phyloP scores from a whole-genome alignment of 2,113 vertebrate species.

The Paramormyrops kingsleyae region DNA sequence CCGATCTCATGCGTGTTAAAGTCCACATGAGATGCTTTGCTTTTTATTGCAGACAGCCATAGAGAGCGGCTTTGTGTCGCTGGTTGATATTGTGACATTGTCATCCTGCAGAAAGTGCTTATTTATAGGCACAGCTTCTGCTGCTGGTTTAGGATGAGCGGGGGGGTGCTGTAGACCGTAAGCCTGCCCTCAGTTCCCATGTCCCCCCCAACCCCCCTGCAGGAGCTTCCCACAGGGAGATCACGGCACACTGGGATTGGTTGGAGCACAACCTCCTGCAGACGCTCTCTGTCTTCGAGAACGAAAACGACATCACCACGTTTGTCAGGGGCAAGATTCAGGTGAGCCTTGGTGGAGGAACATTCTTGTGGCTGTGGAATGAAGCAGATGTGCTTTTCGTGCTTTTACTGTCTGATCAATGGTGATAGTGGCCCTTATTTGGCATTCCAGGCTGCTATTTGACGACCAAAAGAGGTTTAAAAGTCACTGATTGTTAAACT shows the following conservation, averaged over 20 bases:
- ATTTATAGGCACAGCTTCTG: background rate
- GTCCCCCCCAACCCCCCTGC: background rate
- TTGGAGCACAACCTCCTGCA: slow-evolving; percentile 92
- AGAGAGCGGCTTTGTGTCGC: background rate
- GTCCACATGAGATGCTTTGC: background rate
- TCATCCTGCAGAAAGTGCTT: background rate
- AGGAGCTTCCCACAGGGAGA: slow-evolving; percentile 90
- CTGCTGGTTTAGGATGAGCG: background rate
- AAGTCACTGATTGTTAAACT: background rate
- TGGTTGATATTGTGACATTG: background rate
- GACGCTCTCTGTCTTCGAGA: slow-evolving; percentile 95
- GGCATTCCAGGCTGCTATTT: background rate
- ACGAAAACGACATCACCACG: slow-evolving; percentile 92
- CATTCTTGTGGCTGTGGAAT: background rate
- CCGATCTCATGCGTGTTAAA: background rate
- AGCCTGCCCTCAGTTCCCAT: background rate
- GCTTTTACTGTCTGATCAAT: background rate
- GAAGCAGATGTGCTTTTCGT: background rate
- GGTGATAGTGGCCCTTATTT: background rate
- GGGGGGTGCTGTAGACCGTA: background rate
- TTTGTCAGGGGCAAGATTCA: slow-evolving; percentile 97
- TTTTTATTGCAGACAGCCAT: background rate
- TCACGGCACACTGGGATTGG: slow-evolving; percentile 98
- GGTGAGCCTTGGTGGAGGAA: slow-evolving; percentile 57
- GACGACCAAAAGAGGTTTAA: background rate